Percentiles rank a stretch among this genome's conserved stretches.
phyloP scores from a whole-genome alignment of 2,113 vertebrate genomes.

The Bufo gargarizans region DNA sequence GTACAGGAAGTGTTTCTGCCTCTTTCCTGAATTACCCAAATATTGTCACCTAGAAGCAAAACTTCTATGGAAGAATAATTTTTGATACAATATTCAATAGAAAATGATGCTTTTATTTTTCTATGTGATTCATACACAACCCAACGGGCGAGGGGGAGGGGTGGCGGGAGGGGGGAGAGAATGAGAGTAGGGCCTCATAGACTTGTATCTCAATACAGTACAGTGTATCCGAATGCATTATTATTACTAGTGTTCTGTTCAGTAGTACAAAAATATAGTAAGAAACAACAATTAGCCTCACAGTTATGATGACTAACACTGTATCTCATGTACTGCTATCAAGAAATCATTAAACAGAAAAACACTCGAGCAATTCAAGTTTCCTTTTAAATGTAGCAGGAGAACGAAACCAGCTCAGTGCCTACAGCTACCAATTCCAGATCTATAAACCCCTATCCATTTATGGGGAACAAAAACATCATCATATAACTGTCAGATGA shows the following conservation, averaged over 20 bases:
- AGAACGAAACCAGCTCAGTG: background rate
- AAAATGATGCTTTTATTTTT: no score
- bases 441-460: background rate
- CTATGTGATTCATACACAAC: no score
- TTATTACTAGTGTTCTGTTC: background rate
- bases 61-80: no score
- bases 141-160: no score
- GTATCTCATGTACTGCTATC: background rate
- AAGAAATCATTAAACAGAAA: conserved; percentile 3
- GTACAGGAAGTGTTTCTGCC: no score
- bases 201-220: background rate
- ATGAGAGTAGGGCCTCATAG: background rate
- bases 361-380: background rate
- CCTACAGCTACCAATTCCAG: background rate
- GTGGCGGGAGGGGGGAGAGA: no score
- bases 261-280: background rate
- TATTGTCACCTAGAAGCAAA: no score
- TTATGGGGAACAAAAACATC: conserved; percentile 4
- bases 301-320: background rate
- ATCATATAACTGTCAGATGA: conserved; percentile 1
- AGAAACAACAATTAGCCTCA: background rate
- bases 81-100: no score
- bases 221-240: background rate
- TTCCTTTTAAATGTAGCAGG: background rate
- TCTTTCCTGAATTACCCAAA: no score